phyloP scores from a whole-genome alignment of 2,888 invertebrate species.

The Euzetes globulus region DNA sequence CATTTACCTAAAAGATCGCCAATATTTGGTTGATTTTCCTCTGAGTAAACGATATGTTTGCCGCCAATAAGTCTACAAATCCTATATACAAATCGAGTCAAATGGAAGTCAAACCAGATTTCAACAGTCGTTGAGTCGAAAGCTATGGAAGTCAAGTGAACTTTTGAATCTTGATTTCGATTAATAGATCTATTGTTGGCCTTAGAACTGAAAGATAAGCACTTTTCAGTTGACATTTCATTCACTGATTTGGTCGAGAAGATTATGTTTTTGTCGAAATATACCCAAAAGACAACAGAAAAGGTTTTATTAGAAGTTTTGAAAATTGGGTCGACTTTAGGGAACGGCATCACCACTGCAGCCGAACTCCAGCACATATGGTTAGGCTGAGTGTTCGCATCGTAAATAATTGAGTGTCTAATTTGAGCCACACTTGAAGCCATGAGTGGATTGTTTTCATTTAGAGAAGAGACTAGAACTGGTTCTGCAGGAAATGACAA shows the following conservation, averaged over 20 bases:
- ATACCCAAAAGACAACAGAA: slow-evolving; percentile 27
- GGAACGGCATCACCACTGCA: not conserved
- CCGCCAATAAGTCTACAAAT: slow-evolving; percentile 31
- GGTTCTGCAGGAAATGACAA: slow-evolving; percentile 28
- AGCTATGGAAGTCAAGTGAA: slow-evolving; percentile 31
- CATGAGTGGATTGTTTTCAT: not conserved
- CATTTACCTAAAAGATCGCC: slow-evolving; percentile 5
- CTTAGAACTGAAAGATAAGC: not conserved
- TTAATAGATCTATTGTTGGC: not conserved
- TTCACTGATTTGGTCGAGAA: not conserved
- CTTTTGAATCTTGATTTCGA: not conserved
- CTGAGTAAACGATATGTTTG: not conserved
- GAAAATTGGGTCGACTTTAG: not conserved
- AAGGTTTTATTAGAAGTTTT: slow-evolving; percentile 1
- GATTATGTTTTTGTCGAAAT: slow-evolving; percentile 14
- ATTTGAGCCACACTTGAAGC: not conserved
- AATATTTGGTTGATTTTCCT: not conserved
- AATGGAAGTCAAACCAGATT: slow-evolving; percentile 34
- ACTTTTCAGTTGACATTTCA: not conserved
- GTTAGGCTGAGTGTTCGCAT: not conserved
- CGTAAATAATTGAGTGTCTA: not conserved
- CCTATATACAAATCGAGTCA: slow-evolving; percentile 27
- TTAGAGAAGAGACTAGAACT: not conserved
- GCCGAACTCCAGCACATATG: slow-evolving; percentile 5
- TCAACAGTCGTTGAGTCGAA: slow-evolving; percentile 32